Base-by-base conservation (phyloP, 2,113 vertebrate species). In the Siniperca chuatsi region DNA sequence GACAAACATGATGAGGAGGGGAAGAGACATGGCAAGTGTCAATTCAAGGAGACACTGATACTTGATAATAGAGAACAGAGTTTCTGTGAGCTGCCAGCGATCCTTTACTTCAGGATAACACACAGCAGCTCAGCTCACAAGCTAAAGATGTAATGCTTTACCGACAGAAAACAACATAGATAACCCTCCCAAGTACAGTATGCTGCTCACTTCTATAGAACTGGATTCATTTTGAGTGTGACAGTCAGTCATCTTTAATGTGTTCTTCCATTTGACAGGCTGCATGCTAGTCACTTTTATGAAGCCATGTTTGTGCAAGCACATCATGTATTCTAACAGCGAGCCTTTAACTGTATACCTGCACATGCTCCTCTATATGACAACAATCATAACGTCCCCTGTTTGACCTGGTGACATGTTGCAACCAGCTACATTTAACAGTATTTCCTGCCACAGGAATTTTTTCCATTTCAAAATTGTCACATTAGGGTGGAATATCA, bases 201-300 rank as follows among this genome's bases (percentile, higher is more conserved):
- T 4, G 35, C 75, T 25, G 48, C 81, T 87, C 61, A 68, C 68
- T 72, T 79, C 66, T 48, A 74, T 68, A 62, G 70, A 72, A 73
- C 23, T 50, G 52, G 25, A 44, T 46, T 81, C 52, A 64, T 55
- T 78, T 84, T 61, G 61, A 81, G 50, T 52, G 40, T 91, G 90
- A 90, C 91, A 92, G 86, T 75, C 79, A 86, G 61, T 91, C 89
- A 81, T 60, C 76, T 87, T 87, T 77, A 84, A 92, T 73, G 58
- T 68, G 61, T 61, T 74, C 87, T 69, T 84, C 20, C 20, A 8
- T 75, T 35, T 83, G 90, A 93, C 91, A 92, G 84, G 40, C 75
- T 92, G 90, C 92, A 78, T 46, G 79, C 86, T 91, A 77, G 90
- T 92, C 89, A 91, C 84, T 91, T 92, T 92, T 70, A 79, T 58